Conservation (phyloP, 1,140 invertebrate genomes). For the Diorhabda carinulata region DNA sequence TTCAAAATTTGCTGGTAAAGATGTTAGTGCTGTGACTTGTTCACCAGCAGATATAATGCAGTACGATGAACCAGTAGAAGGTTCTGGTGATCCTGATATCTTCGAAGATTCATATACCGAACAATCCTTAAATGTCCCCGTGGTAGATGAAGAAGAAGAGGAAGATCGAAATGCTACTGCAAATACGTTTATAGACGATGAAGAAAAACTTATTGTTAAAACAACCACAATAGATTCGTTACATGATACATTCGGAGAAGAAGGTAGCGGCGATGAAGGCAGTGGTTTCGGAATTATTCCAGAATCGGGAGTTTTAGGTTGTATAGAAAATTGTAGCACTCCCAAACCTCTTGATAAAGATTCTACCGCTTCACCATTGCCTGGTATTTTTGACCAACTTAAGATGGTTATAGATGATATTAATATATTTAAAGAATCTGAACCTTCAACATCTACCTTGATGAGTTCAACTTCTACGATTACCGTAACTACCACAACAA, state of each 20-base stretch:
- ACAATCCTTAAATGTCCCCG: conserved; percentile 16
- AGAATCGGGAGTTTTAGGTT: conserved; percentile 25
- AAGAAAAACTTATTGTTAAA: conserved; percentile 49
- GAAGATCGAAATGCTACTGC: conserved; percentile 10
- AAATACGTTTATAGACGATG: conserved; percentile 57
- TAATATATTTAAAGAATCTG: conserved; percentile 20
- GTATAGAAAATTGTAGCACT: conserved; percentile 33
- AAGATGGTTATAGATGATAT: conserved; percentile 33
- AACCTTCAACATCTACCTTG: neutral
- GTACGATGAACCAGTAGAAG: conserved; percentile 27
- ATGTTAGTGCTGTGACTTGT: conserved; percentile 55
- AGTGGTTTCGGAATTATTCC: conserved; percentile 24
- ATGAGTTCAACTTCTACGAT: neutral
- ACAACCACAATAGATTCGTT: conserved; percentile 40
- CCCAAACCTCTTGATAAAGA: conserved; percentile 31
- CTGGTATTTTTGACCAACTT: conserved; percentile 26
- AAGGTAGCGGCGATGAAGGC: conserved; percentile 37
- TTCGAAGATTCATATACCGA: conserved; percentile 16
- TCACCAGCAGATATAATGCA: conserved; percentile 28
- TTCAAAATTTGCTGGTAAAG: conserved; percentile 48
- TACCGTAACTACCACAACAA: conserved; percentile 12
- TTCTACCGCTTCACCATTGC: conserved; percentile 24
- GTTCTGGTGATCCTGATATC: conserved; percentile 27
- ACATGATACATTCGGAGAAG: conserved; percentile 20
- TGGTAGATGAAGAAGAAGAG: conserved; percentile 43